Base-by-base conservation (phyloP, 2,888 invertebrate genomes). In the Patella pellucida region DNA sequence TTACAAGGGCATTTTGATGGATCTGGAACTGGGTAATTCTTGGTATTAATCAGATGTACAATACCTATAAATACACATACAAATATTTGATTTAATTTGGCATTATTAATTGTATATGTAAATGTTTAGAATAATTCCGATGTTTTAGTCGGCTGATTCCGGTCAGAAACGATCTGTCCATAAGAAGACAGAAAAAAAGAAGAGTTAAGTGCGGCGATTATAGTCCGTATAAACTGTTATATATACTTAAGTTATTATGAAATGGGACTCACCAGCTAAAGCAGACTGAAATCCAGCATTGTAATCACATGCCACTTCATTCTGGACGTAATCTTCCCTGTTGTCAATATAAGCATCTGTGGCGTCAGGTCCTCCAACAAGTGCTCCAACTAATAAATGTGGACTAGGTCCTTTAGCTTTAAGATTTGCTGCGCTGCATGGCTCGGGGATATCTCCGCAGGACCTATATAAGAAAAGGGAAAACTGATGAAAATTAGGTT, bases 231-330 rank as follows among this genome's bases (percentile, higher is more conserved):
- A 27, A 27, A 27, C 3, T 27, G 27, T 27, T 27, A 27, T 27
- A 27, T 27, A 27, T 27, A 27, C 27, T 27, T 27, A 27, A 2
- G 27, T 31, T 31, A 31, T 31, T 31, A 31, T 41, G 9, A 41
- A 41, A 41, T 41, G 41, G 41, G 7, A 41, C 76, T 68, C 81
- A 88, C 89, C 89, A 52, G 88, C 88, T 1, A 87, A 78, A 31
- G 87, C 85, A 0, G 83, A 78, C 78, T 87, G 87, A 79, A 87
- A 89, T 3, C 88, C 88, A 11, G 88, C 85, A 75, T 89, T 89
- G 78, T 87, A 89, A 78, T 87, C 71, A 16, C 71, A 71, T 5
- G 71, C 71, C n/a, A 71, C 71, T 54, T 71, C 71, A 54, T 71
- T 71, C 9, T 71, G 52, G 16, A 71, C 71, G 71, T 71, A 71